Evolutionary conservation across 2,113 vertebrate genomes (phyloP), one percentile per base, ranked within the genome.

Genomic region (Tetrax tetrax): DNA sequence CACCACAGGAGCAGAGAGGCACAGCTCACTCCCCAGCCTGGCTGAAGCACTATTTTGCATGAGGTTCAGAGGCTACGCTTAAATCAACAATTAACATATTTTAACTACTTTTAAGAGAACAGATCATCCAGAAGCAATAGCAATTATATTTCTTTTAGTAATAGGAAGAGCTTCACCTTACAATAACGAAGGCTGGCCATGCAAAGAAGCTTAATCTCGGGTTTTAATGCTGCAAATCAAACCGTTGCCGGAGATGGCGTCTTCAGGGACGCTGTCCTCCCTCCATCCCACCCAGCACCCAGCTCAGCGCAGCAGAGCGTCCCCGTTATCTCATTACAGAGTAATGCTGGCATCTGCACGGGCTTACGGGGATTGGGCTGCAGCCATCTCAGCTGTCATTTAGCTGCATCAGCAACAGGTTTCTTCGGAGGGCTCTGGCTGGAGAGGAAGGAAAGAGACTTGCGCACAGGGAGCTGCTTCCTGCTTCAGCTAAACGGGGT

Each of bases 241-340:
- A 12, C 16, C 6, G 0, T 2, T 47, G 54, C 33, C 21, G n/a
- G 37, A 61, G 85, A 12, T 1, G 17, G 51, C 68, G 31, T 6
- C 82, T 69, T 18, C 4, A 1, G 16, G 23, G 10, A 16, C 0
- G 0, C 15, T 4, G 64, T 19, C 35, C 68, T 53, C 54, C 45
- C 61, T 43, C 45, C 9, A 3, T 3, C 38, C 76, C 22, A 37
- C 48, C n/a, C 71, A 66, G 86, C 8, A 5, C 45, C 19, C 82
- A 25, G 59, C 69, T 45, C 41, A 14, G 56, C 41, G 51, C 18
- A 37, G 12, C 45, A 31, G 9, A 60, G 43, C 31, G 3, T 33
- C 71, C 68, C 80, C 1, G 0, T 82, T 74, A 82, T 43, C 51
- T 81, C 82, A 12, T 47, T 29, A 64, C 18, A 21, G 75, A 57